Conservation (phyloP, 2,113 vertebrate genomes). For the Sylvietta virens region DNA sequence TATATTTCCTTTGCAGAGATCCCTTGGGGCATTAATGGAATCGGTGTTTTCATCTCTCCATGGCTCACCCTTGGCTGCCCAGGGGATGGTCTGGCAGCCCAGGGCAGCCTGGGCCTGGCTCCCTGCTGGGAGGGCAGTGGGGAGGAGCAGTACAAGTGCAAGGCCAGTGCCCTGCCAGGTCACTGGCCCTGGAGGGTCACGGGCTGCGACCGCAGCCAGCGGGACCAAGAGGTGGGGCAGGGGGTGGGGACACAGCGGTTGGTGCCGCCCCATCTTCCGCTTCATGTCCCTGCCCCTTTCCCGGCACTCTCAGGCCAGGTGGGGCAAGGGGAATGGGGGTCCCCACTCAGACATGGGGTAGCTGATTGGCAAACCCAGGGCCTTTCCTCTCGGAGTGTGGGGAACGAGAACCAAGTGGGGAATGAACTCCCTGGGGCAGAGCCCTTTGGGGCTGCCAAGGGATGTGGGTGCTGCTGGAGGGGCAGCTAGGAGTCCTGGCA, state of each 20-base stretch:
- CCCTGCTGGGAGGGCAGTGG: neutral
- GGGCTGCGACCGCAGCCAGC: rapidly evolving
- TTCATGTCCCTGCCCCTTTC: neutral
- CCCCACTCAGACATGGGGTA: rapidly evolving
- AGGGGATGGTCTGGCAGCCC: neutral
- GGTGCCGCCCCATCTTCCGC: rapidly evolving
- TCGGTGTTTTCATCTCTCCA: neutral
- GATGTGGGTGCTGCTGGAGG: neutral
- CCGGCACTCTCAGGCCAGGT: rapidly evolving
- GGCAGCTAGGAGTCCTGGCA: neutral
- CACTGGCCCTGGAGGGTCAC: neutral
- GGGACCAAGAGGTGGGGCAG: neutral
- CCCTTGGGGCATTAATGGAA: neutral
- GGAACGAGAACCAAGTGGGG: rapidly evolving
- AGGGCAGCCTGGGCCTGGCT: neutral
- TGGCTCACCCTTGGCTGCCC: neutral
- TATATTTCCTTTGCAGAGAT: constrained; percentile 6
- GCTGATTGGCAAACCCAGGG: neutral
- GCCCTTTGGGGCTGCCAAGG: neutral
- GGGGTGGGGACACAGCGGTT: rapidly evolving
- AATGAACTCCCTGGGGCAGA: neutral
- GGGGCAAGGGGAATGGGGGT: rapidly evolving
- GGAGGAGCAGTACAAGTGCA: neutral
- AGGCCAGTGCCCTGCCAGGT: neutral
- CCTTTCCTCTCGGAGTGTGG: rapidly evolving